These are phyloP conservation scores for Echinometra lucunter DNA, from an alignment of 53 echinoderm and acorn worm genomes.

Conservation along the genomic window DNA sequence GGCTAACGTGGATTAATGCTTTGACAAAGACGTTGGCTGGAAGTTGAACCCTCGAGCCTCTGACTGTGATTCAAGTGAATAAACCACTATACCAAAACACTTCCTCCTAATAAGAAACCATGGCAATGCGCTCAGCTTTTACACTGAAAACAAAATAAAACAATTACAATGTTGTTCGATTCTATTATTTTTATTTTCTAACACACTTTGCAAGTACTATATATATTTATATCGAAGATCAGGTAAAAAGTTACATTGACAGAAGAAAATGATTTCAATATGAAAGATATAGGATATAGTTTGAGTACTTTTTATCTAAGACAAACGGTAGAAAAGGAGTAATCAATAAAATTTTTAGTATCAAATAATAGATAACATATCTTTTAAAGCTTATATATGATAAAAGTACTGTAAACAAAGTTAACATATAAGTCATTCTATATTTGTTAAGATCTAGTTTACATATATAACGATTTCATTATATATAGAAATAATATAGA, in stretches of 20 bases:
- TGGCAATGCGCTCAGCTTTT: neutral
- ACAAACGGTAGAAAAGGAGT: too few relatives aligned
- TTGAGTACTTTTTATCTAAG: neutral
- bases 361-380: neutral
- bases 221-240: neutral
- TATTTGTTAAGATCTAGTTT: neutral
- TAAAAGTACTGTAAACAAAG: neutral
- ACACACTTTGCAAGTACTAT: neutral
- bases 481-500: neutral
- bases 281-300: constrained; percentile 26
- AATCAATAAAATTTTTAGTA: neutral
- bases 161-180: neutral
- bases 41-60: too few relatives aligned
- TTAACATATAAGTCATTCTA: neutral
- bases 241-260: neutral
- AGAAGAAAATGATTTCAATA: neutral
- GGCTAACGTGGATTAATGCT: too few relatives aligned
- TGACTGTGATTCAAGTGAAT: too few relatives aligned
- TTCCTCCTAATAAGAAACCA: neutral
- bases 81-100: too few relatives aligned
- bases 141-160: neutral
- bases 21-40: too few relatives aligned
- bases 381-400: neutral
- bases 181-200: constrained; percentile 11
- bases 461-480: neutral